phyloP scores from a whole-genome alignment of 2,888 invertebrate genomes.

The Drosophila mercatorum region DNA sequence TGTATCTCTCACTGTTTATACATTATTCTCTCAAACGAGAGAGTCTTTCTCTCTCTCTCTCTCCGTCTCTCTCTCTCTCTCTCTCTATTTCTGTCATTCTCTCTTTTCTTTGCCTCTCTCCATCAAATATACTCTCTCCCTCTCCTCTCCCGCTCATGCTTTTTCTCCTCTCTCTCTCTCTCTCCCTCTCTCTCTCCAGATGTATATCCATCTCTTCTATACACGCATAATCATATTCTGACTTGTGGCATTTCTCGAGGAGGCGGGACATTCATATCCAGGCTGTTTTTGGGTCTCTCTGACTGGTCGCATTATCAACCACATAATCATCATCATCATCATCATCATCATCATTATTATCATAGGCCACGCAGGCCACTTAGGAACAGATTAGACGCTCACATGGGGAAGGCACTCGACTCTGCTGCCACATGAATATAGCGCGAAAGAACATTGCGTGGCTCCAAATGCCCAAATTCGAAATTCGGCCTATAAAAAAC shows the following conservation, averaged over 20 bases:
- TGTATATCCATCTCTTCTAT: not conserved
- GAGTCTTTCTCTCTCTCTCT: too few relatives aligned
- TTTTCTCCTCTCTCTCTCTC: not conserved
- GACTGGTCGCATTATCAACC: conserved; percentile 31
- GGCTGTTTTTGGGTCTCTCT: conserved; percentile 1
- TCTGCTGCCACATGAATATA: conserved; percentile 13
- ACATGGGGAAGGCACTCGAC: conserved; percentile 27
- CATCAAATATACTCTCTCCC: too few relatives aligned
- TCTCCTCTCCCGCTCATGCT: too few relatives aligned
- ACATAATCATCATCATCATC: conserved; percentile 33
- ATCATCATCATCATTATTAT: conserved; percentile 29
- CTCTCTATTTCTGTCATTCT: too few relatives aligned
- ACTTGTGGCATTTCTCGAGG: conserved; percentile 15
- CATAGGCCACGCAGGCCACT: conserved; percentile 69
- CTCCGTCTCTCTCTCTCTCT: too few relatives aligned
- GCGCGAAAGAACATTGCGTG: conserved; percentile 7
- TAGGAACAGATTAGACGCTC: conserved; percentile 61
- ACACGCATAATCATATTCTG: not conserved
- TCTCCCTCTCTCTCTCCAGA: not conserved
- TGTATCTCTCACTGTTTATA: too few relatives aligned
- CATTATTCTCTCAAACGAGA: too few relatives aligned
- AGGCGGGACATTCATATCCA: conserved; percentile 49
- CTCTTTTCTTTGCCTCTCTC: too few relatives aligned
- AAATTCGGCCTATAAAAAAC: conserved; percentile 20
- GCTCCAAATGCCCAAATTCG: conserved; percentile 30